Conservation (phyloP, 2,113 vertebrate species). For the Dipodomys ordii region DNA sequence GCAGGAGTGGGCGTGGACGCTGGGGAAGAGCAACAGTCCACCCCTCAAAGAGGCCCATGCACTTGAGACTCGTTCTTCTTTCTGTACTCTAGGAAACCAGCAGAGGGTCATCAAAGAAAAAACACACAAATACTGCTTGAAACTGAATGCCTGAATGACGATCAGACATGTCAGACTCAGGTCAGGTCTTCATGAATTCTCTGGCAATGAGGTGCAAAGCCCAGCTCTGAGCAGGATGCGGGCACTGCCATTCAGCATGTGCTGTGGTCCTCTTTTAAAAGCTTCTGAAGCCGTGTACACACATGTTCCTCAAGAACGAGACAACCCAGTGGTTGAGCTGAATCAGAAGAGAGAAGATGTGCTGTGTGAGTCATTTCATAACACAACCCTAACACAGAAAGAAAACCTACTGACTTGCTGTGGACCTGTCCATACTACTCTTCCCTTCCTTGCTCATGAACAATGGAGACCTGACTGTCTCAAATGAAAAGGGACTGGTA, state of each 20-base stretch:
- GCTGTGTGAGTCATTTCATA: not conserved
- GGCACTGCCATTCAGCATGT: not conserved
- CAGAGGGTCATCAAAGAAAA: not conserved
- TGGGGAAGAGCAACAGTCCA: no score
- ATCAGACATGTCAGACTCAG: not conserved
- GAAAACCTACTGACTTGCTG: slow-evolving; percentile 11
- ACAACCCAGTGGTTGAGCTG: slow-evolving; percentile 18
- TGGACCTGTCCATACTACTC: not conserved
- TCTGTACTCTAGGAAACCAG: not conserved
- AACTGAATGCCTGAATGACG: not conserved
- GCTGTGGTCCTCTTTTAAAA: not conserved
- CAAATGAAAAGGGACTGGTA: not conserved
- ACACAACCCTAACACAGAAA: not conserved
- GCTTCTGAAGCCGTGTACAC: not conserved
- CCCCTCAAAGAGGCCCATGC: no score
- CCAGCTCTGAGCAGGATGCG: not conserved
- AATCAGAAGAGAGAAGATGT: slow-evolving; percentile 39
- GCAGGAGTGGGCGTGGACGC: no score
- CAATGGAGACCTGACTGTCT: slow-evolving; percentile 18
- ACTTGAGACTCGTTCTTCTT: not conserved
- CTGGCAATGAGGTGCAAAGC: not conserved
- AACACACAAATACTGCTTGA: not conserved
- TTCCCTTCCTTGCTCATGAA: slow-evolving; percentile 24
- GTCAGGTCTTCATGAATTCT: not conserved
- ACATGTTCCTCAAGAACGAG: not conserved